Evolutionary conservation across 2,888 invertebrate genomes (phyloP), one percentile per base, ranked within the genome.

Genomic region (Oscheius sp.): DNA sequence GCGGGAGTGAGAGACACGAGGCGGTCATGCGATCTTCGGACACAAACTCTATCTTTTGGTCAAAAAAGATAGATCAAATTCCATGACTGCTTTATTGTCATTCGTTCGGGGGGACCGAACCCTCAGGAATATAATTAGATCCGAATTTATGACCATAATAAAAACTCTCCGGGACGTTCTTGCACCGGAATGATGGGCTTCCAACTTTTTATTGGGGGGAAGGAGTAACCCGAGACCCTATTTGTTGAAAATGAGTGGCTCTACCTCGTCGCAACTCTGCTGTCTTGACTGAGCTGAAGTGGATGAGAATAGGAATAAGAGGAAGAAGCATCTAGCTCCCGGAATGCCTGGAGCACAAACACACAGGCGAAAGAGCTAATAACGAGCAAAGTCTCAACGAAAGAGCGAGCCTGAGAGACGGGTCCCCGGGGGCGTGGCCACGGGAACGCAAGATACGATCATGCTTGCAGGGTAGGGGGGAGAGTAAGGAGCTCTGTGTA

Each of bases 401-500:
- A 0, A 21, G 42, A 42, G 42, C 42, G 42, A 32, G 2, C 21
- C 21, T 21, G 55, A 32, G 55, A 55, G 68, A 68, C 35, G 68
- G 55, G 37, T 53, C 68, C 68, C 55, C 33, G 53, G 55, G 66
- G 68, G 68, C 55, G 55, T 11, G 68, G 68, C 29, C 10, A 4
- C 55, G 32, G 53, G 53, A 68, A 68, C 68, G 53, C 55, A 68
- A 42, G 68, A 68, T 68, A 68, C 68, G 68, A 68, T 68, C 68
- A 68, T 42, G 42, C 42, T 42, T 42, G 42, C 42, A 42, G 42
- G 42, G 7, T 3, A 7, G 42, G 42, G 7, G 42, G 42, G 42
- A 42, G 42, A 3, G 7, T 3, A 42, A 42, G 42, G 7, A 42
- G 42, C 7, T 21, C 21, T 21, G 21, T 21, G 21, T 21, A 21